Evolutionary conservation across 2,888 invertebrate genomes (phyloP), one percentile per base, ranked within the genome.

Genomic region (Petrophora chlorosata): DNA sequence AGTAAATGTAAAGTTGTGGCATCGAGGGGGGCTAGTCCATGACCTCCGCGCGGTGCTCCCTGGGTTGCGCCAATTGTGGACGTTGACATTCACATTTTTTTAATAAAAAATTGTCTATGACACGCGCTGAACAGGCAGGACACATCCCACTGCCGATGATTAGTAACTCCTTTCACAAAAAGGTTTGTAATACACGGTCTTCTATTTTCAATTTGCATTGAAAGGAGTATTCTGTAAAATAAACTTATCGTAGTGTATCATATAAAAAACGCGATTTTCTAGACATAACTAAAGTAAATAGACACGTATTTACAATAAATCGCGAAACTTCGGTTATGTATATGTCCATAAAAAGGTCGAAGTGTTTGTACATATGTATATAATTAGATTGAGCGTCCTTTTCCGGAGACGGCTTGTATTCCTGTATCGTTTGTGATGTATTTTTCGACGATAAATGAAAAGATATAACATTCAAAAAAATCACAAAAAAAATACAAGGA

Each of bases 21-120:
- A 79, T 76, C 69, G 80, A 87, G 87, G 87, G 87, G 87, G 82
- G 86, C 85, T 78, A 67, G 87, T 88, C 87, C 87, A 88, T 87
- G 79, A 85, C 87, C 87, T 88, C 87, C 87, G 79, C 87, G 87
- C 82, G 87, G 87, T 88, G 87, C 87, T 85, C 87, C 88, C 88
- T 86, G 87, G 87, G 88, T 88, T 77, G 86, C 87, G 87, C 87
- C 84, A 87, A 86, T 70, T 76, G 87, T 86, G 87, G 87, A 87
- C 87, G 76, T 70, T 63, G 69, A 70, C 67, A 79, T 79, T 78
- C 76, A 78, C 79, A 79, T 81, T 70, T 65, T 63, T 71, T 67
- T 56, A 58, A 66, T 67, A 51, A 51, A 56, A 58, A 58, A 56
- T 48, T 62, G 65, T 65, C 68, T 63, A 65, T 65, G 63, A 63